phyloP scores from a whole-genome alignment of 2,888 invertebrate species.

The Acanthosepion esculentum region DNA sequence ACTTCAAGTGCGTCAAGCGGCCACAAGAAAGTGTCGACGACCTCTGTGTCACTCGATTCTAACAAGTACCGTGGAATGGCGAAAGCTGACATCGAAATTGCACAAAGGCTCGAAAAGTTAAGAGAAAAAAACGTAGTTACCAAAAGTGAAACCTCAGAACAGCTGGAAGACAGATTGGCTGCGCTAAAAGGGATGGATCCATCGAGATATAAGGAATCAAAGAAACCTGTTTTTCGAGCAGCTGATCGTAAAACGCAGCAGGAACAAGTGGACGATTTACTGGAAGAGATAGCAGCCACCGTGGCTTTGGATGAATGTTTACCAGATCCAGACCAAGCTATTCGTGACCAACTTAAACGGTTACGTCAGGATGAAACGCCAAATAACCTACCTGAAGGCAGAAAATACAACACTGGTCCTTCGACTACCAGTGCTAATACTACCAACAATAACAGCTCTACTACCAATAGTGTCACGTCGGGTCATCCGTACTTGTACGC shows the following conservation, averaged over 20 bases:
- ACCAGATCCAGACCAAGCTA: conserved; percentile 75
- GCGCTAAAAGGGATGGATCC: background rate
- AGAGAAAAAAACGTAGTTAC: conserved; percentile 57
- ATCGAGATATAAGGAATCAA: background rate
- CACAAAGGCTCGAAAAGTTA: conserved; percentile 68
- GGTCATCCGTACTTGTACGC: background rate
- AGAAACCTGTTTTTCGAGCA: conserved; percentile 59
- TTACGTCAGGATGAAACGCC: conserved; percentile 52
- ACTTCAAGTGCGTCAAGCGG: background rate
- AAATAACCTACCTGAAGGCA: background rate
- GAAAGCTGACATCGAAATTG: conserved; percentile 68
- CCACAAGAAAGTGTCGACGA: background rate
- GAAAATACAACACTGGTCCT: background rate
- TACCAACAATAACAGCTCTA: background rate
- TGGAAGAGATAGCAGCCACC: conserved; percentile 70
- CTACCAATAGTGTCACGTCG: background rate
- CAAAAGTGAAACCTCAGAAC: background rate
- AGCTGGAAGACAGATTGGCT: conserved; percentile 25
- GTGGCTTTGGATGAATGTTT: conserved; percentile 66
- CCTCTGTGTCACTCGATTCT: background rate
- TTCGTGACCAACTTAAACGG: conserved; percentile 59
- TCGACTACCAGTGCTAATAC: background rate
- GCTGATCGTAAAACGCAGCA: conserved; percentile 65
- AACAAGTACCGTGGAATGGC: conserved; percentile 56
- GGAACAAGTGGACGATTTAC: conserved; percentile 68